These are phyloP conservation scores for Rhincodon typus DNA, from an alignment of 2,797 vertebrate genomes.

Conservation along the genomic window DNA sequence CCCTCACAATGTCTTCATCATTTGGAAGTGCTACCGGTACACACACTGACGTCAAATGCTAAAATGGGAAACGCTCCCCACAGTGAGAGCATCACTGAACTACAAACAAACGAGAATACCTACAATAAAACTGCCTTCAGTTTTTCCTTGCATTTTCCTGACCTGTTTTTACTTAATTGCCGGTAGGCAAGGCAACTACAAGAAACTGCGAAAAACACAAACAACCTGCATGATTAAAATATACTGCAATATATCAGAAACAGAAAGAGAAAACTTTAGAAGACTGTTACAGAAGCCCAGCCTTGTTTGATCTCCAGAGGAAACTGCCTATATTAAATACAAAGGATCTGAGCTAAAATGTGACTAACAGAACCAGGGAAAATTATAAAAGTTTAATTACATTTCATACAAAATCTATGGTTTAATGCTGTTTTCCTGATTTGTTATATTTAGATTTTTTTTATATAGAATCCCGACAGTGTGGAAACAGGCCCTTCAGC, in stretches of 20 bases:
- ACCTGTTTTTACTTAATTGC: neutral
- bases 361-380: neutral
- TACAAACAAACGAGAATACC: neutral
- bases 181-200: neutral
- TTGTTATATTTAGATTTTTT: neutral
- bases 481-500: no score
- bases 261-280: neutral
- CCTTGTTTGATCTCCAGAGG: neutral
- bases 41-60: neutral
- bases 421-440: neutral
- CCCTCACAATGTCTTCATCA: neutral
- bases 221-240: neutral
- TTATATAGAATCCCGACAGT: no score
- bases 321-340: neutral
- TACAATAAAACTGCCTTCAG: neutral
- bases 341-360: constrained; percentile 24
- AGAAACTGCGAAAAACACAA: neutral
- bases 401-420: neutral
- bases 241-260: neutral
- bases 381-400: constrained; percentile 4
- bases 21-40: neutral
- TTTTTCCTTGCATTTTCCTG: neutral
- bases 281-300: neutral
- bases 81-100: neutral
- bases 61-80: neutral